Evolutionary conservation across 2,113 vertebrate genomes (phyloP).

Genomic region (Tursiops truncatus): DNA sequence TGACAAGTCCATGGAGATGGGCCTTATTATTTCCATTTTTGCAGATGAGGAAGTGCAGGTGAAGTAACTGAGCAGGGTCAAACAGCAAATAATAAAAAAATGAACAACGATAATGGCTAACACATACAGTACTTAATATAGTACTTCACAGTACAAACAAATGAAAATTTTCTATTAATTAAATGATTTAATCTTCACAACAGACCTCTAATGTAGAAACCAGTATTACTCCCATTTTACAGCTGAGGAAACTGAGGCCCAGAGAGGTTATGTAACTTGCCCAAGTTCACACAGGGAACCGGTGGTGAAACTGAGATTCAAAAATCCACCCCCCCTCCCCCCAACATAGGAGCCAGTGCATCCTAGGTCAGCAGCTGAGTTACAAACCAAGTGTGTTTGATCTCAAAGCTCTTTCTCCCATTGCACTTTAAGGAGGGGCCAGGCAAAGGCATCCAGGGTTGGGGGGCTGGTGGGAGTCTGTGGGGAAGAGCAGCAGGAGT

Average conservation of each 20-base stretch:
- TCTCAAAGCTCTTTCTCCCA: not conserved
- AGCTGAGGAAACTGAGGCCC: not conserved
- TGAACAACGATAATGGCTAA: not conserved
- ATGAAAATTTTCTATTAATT: not conserved
- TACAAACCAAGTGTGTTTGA: not conserved
- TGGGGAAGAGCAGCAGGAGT: not conserved
- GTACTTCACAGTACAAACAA: not conserved
- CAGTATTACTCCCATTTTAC: not conserved
- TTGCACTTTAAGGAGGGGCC: not conserved
- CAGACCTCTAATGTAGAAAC: not conserved
- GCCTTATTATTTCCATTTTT: constrained; percentile 9
- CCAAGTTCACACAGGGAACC: not conserved
- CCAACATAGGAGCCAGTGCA: not conserved
- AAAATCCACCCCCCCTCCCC: not conserved
- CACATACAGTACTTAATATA: not conserved
- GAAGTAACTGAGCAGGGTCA: not conserved
- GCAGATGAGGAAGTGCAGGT: not conserved
- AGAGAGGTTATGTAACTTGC: not conserved
- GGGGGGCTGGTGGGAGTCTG: not conserved
- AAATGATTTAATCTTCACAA: not conserved
- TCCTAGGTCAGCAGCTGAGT: not conserved
- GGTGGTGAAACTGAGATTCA: not conserved
- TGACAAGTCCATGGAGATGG: not conserved
- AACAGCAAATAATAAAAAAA: not conserved
- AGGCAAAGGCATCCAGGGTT: not conserved